Conservation (phyloP, 2,113 vertebrate genomes). For the Trichechus manatus region DNA sequence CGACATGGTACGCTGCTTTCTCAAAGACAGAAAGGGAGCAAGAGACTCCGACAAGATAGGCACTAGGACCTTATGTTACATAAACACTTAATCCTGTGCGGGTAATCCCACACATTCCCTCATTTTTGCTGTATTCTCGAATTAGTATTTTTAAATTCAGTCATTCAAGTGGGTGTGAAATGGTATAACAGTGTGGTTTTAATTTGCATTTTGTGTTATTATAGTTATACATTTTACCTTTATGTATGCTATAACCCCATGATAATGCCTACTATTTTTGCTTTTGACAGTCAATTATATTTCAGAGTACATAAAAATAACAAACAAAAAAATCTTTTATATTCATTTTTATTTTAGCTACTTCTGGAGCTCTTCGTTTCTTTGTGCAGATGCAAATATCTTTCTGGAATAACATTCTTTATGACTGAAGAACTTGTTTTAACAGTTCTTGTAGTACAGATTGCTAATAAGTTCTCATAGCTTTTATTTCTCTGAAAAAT, state of each 20-base stretch:
- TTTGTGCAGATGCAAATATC: not conserved
- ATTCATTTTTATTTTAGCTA: not conserved
- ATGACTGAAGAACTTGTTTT: not conserved
- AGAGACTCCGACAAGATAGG: not conserved
- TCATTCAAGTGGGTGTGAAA: not conserved
- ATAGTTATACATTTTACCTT: not conserved
- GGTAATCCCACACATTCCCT: not conserved
- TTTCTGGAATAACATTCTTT: not conserved
- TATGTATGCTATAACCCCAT: not conserved
- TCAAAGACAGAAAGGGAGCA: not conserved
- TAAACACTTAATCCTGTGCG: not conserved
- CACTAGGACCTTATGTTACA: not conserved
- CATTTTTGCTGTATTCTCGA: not conserved
- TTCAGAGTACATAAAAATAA: not conserved
- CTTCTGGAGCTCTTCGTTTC: not conserved
- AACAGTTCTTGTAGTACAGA: not conserved
- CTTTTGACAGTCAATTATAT: not conserved
- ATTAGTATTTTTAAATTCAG: conserved; percentile 1
- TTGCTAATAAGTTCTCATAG: not conserved
- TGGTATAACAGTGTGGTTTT: not conserved
- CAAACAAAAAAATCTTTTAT: not conserved
- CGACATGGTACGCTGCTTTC: not conserved
- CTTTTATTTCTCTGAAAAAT: not conserved
- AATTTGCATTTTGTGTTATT: conserved; percentile 13
- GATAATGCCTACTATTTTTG: not conserved